Base-by-base conservation (phyloP, 2,113 vertebrate genomes). In the Laticauda colubrina region DNA sequence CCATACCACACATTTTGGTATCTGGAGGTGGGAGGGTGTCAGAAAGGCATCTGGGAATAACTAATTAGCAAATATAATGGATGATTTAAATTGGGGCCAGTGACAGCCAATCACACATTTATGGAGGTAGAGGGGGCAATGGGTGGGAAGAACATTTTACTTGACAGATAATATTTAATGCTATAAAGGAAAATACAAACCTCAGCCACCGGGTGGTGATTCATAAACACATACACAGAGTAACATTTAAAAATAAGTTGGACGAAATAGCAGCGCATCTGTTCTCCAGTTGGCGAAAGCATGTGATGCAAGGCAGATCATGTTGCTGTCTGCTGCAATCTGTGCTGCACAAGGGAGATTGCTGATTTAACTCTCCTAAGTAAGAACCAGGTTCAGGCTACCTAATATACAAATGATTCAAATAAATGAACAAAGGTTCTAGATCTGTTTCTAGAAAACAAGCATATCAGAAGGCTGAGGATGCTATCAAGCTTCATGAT, bases 61-160 rank as follows among this genome's bases (percentile, higher is more conserved):
- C 61, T 75, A 91, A 92, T 92, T 92, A 89, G 89, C 85, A 93
- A 88, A 90, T 87, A 91, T 87, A 69, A 91, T 88, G 34, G 90
- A 56, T 88, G 39, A 57, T 56, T 54, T 90, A 39, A 69, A 90
- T 59, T 87, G 85, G 85, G 81, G 57, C 48, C 51, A 64, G 23
- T 21, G 48, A 39, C 89, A 93, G 51, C 92, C 57, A 75, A 75
- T 93, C 48, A 87, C 48, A 24, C 6, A 75, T 92, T 92, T 11
- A 18, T 34, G 39, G 15, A 29, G 26, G 48, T 45, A 54, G 20
- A 55, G 85, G 51, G 45, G n/a, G 26, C 39, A 61, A 61, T 51
- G 15, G 45, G 29, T 53, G n/a, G 64, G 53, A 75, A 53, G 87
- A 48, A 57, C 5, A n/a, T 56, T 75, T 88, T 56, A 29, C 45